A percentile compares a stretch with the other conserved stretches of the same genome.
These are phyloP conservation scores for Lepus timidus DNA, from an alignment of 2,113 vertebrate genomes.

Conservation along the genomic window DNA sequence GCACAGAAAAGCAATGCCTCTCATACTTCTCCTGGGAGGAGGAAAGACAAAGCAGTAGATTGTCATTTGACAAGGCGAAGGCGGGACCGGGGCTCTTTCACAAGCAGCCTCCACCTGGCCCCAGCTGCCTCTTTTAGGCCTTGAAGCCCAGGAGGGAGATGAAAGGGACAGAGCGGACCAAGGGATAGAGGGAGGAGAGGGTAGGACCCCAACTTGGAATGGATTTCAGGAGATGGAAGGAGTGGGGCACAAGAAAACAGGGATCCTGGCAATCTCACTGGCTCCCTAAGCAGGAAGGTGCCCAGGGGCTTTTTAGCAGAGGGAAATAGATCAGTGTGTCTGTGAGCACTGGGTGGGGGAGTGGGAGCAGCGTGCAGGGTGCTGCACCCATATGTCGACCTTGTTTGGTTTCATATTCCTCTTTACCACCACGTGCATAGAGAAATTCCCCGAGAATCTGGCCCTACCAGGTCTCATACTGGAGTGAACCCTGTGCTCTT, in stretches of 20 bases:
- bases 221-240: slow-evolving; percentile 69
- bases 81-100: slow-evolving; percentile 43
- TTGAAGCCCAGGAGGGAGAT: slow-evolving; percentile 63
- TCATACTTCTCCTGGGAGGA: slow-evolving; percentile 51
- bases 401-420: background rate
- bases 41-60: slow-evolving; percentile 43
- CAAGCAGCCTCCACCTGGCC: slow-evolving; percentile 41
- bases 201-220: slow-evolving; percentile 50
- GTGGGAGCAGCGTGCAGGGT: background rate
- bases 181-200: background rate
- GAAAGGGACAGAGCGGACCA: slow-evolving; percentile 70
- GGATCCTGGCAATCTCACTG: slow-evolving; percentile 27
- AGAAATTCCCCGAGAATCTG: background rate
- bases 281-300: slow-evolving; percentile 63
- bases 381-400: background rate
- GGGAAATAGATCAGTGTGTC: background rate
- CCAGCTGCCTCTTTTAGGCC: slow-evolving; percentile 55
- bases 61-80: slow-evolving; percentile 66
- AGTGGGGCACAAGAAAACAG: background rate
- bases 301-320: slow-evolving; percentile 13
- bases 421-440: background rate
- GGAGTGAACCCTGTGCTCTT: background rate
- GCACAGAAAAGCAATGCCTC: background rate
- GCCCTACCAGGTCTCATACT: background rate
- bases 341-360: background rate